Conservation (phyloP, 2,888 invertebrate genomes). For the Celastrina argiolus region DNA sequence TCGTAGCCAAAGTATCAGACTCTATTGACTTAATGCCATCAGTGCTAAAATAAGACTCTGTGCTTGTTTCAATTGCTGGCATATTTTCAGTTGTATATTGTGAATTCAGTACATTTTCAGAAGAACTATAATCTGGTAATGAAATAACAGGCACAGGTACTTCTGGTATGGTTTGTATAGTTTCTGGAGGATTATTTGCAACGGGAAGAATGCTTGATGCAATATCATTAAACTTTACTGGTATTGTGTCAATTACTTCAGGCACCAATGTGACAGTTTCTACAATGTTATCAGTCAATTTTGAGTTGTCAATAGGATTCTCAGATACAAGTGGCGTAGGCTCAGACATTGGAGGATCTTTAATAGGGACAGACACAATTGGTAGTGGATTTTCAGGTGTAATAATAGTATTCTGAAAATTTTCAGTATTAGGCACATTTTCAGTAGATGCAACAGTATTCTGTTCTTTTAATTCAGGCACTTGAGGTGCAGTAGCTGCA, state of each 20-base stretch:
- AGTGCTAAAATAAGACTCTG: constrained; percentile 1
- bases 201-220: neutral
- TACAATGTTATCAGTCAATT: neutral
- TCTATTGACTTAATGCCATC: neutral
- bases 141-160: neutral
- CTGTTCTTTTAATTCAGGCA: neutral
- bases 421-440: neutral
- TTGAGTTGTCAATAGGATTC: neutral
- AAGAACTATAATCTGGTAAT: neutral
- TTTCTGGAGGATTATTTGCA: neutral
- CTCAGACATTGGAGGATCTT: neutral
- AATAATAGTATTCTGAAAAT: neutral
- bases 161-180: neutral
- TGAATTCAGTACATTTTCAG: constrained; percentile 27
- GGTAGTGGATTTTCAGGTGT: neutral
- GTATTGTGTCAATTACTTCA: neutral
- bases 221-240: neutral
- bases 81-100: constrained; percentile 31
- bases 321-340: neutral
- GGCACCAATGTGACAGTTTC: neutral
- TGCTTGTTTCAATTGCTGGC: constrained; percentile 36
- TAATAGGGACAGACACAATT: neutral
- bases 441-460: neutral
- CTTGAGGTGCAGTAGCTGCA: neutral
- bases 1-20: neutral